Evolutionary conservation across 2,797 vertebrate species (phyloP).

Genomic region (Fundulus diaphanus): DNA sequence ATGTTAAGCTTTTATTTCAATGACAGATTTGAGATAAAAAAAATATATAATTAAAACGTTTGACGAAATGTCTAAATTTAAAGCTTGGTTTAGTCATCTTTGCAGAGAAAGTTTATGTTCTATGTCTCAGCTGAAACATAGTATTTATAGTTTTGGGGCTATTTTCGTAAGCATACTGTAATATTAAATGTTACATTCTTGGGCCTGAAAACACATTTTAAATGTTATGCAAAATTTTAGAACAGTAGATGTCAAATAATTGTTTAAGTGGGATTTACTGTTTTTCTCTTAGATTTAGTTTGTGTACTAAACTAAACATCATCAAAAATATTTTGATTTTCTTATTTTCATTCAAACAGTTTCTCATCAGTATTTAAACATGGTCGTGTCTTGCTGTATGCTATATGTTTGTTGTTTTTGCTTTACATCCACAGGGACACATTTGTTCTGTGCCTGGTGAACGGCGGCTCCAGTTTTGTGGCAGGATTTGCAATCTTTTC

Average conservation of each 20-base stretch:
- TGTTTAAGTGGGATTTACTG: not conserved
- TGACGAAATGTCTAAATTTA: no score
- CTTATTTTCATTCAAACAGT: not conserved
- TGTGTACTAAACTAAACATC: not conserved
- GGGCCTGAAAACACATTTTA: not conserved
- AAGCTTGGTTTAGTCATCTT: no score
- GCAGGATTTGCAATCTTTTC: conserved; percentile 80
- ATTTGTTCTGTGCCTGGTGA: conserved; percentile 76
- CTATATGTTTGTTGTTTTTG: conserved; percentile 8
- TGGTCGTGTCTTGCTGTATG: not conserved
- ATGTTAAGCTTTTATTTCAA: no score
- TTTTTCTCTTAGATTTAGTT: not conserved
- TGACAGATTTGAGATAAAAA: no score
- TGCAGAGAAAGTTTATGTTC: no score
- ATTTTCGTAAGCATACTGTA: not conserved
- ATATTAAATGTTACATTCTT: not conserved
- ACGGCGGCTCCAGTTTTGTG: conserved; percentile 75
- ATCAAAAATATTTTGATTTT: not conserved
- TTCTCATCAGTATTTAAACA: not conserved
- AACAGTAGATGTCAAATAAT: not conserved
- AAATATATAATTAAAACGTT: no score
- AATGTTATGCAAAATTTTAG: not conserved
- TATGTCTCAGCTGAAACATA: no score
- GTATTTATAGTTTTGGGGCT: not conserved
- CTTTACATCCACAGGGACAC: conserved; percentile 69